These are phyloP conservation scores for Osedax frankpressi DNA, from an alignment of 2,888 invertebrate genomes.

Conservation along the genomic window DNA sequence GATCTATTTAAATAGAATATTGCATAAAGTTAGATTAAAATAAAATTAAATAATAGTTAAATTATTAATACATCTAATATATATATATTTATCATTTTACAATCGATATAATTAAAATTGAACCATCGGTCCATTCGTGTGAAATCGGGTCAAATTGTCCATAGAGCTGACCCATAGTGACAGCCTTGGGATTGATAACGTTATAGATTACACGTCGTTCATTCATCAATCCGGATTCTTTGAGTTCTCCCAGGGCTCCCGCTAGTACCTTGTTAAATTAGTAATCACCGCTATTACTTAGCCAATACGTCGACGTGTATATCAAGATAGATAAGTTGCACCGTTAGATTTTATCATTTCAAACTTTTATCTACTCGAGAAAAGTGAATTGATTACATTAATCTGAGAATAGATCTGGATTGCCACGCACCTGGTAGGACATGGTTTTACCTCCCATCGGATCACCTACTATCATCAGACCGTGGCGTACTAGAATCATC, in stretches of 20 bases:
- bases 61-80: too few relatives aligned
- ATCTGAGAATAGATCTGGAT: too few relatives aligned
- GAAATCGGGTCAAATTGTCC: slow-evolving; percentile 47
- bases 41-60: too few relatives aligned
- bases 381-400: too few relatives aligned
- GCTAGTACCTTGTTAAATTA: slow-evolving; percentile 37
- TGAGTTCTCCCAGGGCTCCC: slow-evolving; percentile 42
- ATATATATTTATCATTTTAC: neutral
- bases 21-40: neutral
- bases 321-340: neutral
- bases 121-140: slow-evolving; percentile 48
- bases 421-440: slow-evolving; percentile 44
- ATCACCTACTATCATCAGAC: slow-evolving; percentile 47
- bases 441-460: slow-evolving; percentile 47
- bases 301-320: too few relatives aligned
- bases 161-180: slow-evolving; percentile 48
- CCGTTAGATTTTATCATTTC: neutral
- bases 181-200: slow-evolving; percentile 46
- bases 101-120: neutral
- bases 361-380: too few relatives aligned
- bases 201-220: slow-evolving; percentile 39
- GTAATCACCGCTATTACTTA: too few relatives aligned
- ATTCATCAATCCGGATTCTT: slow-evolving; percentile 37
- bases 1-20: neutral
- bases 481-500: slow-evolving; percentile 48